Conservation (phyloP, 2,113 vertebrate species). For the Vidua macroura region DNA sequence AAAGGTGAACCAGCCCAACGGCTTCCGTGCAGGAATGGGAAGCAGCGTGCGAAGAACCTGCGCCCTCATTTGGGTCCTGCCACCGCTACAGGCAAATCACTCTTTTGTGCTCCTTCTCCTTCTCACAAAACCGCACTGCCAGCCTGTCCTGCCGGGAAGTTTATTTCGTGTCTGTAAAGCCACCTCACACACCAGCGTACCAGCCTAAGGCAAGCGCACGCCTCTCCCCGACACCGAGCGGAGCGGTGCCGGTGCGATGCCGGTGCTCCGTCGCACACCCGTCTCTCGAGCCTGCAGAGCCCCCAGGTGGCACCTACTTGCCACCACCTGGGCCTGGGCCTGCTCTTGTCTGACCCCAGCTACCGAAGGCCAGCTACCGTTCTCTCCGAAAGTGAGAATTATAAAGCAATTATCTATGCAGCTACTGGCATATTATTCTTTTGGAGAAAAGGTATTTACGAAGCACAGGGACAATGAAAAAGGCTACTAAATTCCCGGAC, state of each 20-base stretch:
- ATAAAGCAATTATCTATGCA: neutral
- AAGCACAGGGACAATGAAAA: neutral
- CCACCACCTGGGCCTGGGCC: constrained; percentile 2
- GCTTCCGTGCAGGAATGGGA: neutral
- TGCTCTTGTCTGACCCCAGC: neutral
- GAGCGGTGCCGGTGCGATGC: neutral
- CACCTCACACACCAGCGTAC: neutral
- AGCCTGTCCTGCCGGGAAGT: neutral
- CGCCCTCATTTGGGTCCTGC: neutral
- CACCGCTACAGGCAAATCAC: neutral
- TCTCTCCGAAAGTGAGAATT: neutral
- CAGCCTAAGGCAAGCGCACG: neutral
- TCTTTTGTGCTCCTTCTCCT: neutral
- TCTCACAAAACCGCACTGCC: neutral
- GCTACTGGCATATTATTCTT: fast-evolving
- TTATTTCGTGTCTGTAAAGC: neutral
- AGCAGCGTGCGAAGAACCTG: neutral
- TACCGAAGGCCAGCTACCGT: neutral
- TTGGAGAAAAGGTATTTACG: neutral
- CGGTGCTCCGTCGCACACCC: neutral
- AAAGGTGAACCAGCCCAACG: neutral
- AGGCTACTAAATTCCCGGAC: neutral
- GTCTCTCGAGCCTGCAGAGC: constrained; percentile 43
- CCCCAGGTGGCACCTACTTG: constrained; percentile 41
- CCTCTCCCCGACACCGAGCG: neutral